These are phyloP conservation scores for Creontiades dilutus DNA, from an alignment of 2,888 invertebrate species.

Conservation along the genomic window DNA sequence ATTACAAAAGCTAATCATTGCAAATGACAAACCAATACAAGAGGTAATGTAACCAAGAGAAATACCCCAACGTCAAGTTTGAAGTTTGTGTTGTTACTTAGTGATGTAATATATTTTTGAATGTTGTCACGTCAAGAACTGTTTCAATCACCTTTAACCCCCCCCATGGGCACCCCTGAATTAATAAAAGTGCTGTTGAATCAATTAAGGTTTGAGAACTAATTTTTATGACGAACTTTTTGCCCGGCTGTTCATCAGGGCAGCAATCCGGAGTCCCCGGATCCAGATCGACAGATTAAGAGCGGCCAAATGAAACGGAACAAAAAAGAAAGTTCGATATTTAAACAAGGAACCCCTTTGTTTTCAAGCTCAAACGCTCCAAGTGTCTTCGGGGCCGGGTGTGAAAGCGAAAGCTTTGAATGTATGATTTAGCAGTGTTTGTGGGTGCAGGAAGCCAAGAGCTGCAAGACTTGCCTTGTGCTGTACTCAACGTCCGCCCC, in stretches of 20 bases:
- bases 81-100: too few relatives aligned
- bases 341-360: slow-evolving; percentile 44
- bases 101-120: too few relatives aligned
- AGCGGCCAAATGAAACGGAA: slow-evolving; percentile 50
- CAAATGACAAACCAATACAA: too few relatives aligned
- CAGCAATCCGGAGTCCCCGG: background rate
- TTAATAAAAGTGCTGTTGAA: background rate
- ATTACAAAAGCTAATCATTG: too few relatives aligned
- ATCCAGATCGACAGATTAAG: slow-evolving; percentile 52
- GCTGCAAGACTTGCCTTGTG: background rate
- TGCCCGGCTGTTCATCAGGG: background rate
- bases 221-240: background rate
- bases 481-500: background rate
- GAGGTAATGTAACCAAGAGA: too few relatives aligned
- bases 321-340: slow-evolving; percentile 55
- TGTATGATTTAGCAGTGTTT: slow-evolving; percentile 36
- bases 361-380: slow-evolving; percentile 7
- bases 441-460: background rate
- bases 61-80: too few relatives aligned
- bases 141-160: too few relatives aligned
- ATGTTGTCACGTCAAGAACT: too few relatives aligned
- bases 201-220: background rate
- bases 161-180: too few relatives aligned
- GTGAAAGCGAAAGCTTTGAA: slow-evolving; percentile 23
- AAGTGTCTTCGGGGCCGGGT: background rate